Evolutionary conservation across 2,113 vertebrate genomes (phyloP).

Genomic region (Ammodramus savannarum): DNA sequence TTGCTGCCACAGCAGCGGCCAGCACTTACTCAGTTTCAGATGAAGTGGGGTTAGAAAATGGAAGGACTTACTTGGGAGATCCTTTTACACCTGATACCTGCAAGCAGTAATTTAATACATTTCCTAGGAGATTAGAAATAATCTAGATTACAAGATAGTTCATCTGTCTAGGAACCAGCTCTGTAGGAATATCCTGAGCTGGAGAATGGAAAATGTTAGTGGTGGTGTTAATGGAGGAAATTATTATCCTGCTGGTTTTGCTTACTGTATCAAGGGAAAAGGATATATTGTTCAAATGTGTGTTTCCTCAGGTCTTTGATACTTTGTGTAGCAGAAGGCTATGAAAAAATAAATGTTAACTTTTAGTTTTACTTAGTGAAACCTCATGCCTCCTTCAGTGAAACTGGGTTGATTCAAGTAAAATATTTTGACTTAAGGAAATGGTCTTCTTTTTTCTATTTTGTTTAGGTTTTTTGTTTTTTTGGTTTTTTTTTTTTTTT

Average conservation of each 20-base stretch:
- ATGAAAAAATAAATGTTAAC: background rate
- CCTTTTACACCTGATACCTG: conserved; percentile 8
- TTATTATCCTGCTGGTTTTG: background rate
- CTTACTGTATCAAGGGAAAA: background rate
- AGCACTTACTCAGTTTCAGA: background rate
- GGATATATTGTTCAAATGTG: background rate
- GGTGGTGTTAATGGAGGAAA: background rate
- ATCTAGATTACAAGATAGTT: conserved; percentile 59
- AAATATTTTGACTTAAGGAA: background rate
- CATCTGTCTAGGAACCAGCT: background rate
- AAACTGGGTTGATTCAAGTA: background rate
- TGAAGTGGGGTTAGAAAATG: background rate
- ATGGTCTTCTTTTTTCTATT: background rate
- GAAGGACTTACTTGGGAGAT: background rate
- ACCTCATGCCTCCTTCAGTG: background rate
- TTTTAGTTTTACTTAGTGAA: background rate
- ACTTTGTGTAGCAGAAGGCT: background rate
- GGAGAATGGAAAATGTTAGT: conserved; percentile 7
- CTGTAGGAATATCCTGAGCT: background rate
- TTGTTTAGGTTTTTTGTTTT: no score
- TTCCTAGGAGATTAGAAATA: conserved; percentile 16
- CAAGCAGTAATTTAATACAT: conserved; percentile 24
- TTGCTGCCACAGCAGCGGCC: background rate
- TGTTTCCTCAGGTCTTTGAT: background rate
- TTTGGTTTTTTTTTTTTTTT: background rate